Base-by-base conservation (phyloP, 2,888 invertebrate genomes). In the Pheosia tremula region DNA sequence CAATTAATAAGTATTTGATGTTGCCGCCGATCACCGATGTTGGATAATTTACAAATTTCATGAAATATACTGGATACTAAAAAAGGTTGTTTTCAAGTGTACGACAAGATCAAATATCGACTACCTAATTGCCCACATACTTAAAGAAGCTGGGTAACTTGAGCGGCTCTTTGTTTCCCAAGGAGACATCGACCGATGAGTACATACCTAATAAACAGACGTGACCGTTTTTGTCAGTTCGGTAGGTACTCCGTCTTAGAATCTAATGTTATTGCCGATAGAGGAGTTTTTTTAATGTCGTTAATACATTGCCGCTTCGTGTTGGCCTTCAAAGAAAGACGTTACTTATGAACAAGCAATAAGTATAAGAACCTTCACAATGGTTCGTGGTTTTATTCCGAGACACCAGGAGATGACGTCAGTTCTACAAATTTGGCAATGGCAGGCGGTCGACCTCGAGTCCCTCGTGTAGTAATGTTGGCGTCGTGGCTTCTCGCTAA, bases 391-490 rank as follows among this genome's bases (percentile, higher is more conserved):
- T 60, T 36, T 63, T 64, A 36, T 58, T 62, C 8, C 58, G 62
- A 60, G 63, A 57, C 61, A 62, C 68, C 62, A 53, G 49, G 24
- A 11, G 66, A 50, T 90, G 87, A 89, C 85, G 87, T 89, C 87
- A 89, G 58, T 64, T 65, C 65, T 78, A 80, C 83, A 85, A 87
- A 89, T 91, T 92, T 87, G 91, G 91, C 90, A 88, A 88, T 86
- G 89, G 71, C 77, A 82, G 89, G 85, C 84, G 78, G 75, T 83
- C 87, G 91, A 91, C 92, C 91, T 91, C 91, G 78, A 82, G 77
- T 24, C 24, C 24, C 24, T 2, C 71, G 66, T 64, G 68, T 67
- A 75, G 75, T 72, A 68, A 71, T 74, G 57, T 64, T 61, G 57
- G 67, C 61, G 69, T 67, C 67, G 71, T 67, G 62, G 63, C 64